These are phyloP conservation scores for Sebastiscus tertius DNA, from an alignment of 2,797 vertebrate species.

Conservation along the genomic window DNA sequence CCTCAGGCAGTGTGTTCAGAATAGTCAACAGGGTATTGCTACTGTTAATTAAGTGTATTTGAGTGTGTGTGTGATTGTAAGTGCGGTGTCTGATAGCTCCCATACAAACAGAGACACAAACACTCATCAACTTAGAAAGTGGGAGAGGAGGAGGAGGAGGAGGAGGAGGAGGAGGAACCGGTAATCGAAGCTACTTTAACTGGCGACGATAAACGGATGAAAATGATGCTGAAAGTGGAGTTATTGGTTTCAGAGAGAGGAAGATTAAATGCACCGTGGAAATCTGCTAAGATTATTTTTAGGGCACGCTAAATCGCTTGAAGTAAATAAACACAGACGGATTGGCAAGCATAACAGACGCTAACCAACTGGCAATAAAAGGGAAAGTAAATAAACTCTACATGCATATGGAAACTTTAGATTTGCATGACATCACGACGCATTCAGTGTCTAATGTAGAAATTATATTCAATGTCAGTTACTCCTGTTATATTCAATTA, in stretches of 20 bases:
- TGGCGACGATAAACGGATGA: slow-evolving; percentile 46
- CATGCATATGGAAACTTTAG: background rate
- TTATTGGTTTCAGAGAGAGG: slow-evolving; percentile 45
- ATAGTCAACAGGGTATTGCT: background rate
- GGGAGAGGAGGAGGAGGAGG: background rate
- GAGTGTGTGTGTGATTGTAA: background rate
- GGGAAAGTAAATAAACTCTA: background rate
- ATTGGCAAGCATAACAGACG: slow-evolving; percentile 8
- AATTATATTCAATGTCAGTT: background rate
- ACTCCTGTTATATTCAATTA: background rate
- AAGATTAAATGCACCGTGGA: slow-evolving; percentile 46
- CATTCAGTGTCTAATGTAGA: background rate
- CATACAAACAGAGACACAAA: slow-evolving; percentile 5
- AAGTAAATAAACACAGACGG: slow-evolving; percentile 38
- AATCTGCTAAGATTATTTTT: slow-evolving; percentile 40
- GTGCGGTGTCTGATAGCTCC: background rate
- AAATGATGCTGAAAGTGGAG: slow-evolving; percentile 34
- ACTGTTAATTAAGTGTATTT: background rate
- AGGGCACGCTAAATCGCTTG: slow-evolving; percentile 9
- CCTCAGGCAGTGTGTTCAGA: background rate
- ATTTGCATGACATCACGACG: background rate
- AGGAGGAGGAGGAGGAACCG: slow-evolving; percentile 27
- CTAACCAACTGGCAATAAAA: slow-evolving; percentile 1
- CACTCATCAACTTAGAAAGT: slow-evolving; percentile 36
- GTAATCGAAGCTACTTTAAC: slow-evolving; percentile 42